A percentile compares a stretch with the other conserved stretches of the same genome.
Evolutionary conservation across 2,888 invertebrate genomes (phyloP).

Genomic region (Napeogenes inachia): DNA sequence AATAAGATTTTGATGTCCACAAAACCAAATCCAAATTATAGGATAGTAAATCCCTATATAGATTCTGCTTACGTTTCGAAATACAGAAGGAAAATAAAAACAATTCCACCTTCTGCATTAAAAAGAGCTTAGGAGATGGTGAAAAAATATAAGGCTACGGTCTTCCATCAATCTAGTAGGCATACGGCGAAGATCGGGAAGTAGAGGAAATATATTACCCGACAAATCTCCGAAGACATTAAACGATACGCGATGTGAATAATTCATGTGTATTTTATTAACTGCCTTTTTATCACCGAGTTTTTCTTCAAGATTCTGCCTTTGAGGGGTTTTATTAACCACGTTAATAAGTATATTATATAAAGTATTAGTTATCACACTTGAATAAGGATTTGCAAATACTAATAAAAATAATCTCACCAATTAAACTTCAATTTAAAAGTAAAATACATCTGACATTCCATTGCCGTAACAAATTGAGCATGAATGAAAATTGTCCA

Average conservation of each 20-base stretch:
- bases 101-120: conserved; percentile 1
- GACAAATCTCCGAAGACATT: conserved; percentile 27
- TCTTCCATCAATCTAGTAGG: conserved; percentile 23
- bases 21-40: not conserved
- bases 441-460: conserved; percentile 7
- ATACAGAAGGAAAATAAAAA: conserved; percentile 5
- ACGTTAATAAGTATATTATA: not conserved
- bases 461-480: conserved; percentile 20
- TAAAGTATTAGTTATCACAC: not conserved
- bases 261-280: conserved; percentile 22
- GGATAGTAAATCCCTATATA: not conserved
- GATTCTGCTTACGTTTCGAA: not conserved
- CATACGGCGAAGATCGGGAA: conserved; percentile 18
- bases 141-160: conserved; percentile 9
- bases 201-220: conserved; percentile 25
- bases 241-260: conserved; percentile 24
- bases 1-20: not conserved
- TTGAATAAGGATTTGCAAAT: not conserved
- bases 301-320: conserved; percentile 7
- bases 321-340: not conserved
- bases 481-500: conserved; percentile 17
- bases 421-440: conserved; percentile 1
- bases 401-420: not conserved
- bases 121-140: conserved; percentile 6
- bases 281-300: conserved; percentile 12